Evolutionary conservation across 2,888 invertebrate species (phyloP).

Genomic region (Ectemnius continuus): DNA sequence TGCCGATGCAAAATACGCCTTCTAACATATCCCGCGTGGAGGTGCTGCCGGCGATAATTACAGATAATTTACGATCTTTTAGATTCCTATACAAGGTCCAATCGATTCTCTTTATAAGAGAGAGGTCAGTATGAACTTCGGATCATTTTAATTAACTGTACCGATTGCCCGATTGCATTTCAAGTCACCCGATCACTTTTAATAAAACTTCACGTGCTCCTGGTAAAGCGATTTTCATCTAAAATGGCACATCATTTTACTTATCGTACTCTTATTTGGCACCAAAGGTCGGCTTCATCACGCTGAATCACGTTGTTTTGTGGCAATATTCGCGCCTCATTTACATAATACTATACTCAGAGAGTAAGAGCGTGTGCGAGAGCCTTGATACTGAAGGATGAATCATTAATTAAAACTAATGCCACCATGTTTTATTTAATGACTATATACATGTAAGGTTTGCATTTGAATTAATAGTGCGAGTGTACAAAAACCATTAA

Average conservation of each 20-base stretch:
- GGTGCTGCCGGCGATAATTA: conserved; percentile 48
- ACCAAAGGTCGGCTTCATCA: too few relatives aligned
- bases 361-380: background rate
- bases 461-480: too few relatives aligned
- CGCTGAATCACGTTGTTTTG: too few relatives aligned
- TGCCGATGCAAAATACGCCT: conserved; percentile 40
- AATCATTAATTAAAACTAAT: background rate
- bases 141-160: background rate
- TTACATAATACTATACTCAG: background rate
- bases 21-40: conserved; percentile 51
- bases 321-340: background rate
- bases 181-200: conserved; percentile 36
- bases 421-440: too few relatives aligned
- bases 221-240: too few relatives aligned
- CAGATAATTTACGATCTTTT: conserved; percentile 57
- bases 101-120: too few relatives aligned
- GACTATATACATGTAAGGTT: too few relatives aligned
- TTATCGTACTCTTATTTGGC: too few relatives aligned
- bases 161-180: background rate
- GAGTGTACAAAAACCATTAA: too few relatives aligned
- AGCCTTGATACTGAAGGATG: background rate
- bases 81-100: conserved; percentile 25
- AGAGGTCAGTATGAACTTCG: too few relatives aligned
- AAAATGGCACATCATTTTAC: too few relatives aligned
- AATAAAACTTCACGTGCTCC: too few relatives aligned